Evolutionary conservation across 2,888 invertebrate genomes (phyloP), one percentile per base, ranked within the genome.

Genomic region (Mesorhabditis sp.): DNA sequence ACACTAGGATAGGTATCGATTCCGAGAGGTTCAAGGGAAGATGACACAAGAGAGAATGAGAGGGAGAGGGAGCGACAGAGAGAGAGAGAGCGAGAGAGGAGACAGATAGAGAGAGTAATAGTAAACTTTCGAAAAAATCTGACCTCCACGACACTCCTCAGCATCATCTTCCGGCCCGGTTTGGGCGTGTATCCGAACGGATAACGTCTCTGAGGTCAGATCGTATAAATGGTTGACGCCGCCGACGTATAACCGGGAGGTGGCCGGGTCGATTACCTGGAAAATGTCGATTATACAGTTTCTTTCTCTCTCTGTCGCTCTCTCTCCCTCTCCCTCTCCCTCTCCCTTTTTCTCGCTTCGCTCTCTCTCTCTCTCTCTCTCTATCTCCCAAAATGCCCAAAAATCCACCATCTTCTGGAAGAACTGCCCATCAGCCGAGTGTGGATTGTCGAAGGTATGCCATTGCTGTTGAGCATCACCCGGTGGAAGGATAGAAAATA

Each of bases 141-240:
- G 10, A 67, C 63, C n/a, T 82, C 83, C 80, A 61, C 77, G 70
- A 71, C 83, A 82, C 28, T 78, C 70, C 65, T 74, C 72, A 42
- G 81, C 79, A 70, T 82, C 82, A 28, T 80, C 77, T 42, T 75
- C 70, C 2, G 83, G 83, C 13, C 84, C 83, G 4, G 82, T 82
- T 28, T 74, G 67, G 10, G 79, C 79, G 44, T 80, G 78, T 66
- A 76, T 75, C 62, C 80, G 71, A 7, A 82, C 73, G 7, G 76
- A 69, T 62, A 84, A 70, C 67, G 79, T 78, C 67, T 70, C 75
- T 6, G 81, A 76, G 15, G 71, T 73, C 62, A 84, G 68, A 66
- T 84, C 84, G 73, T 82, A 84, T n/a, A 84, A 74, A 65, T 80
- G 79, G 68, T 84, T 82, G 61, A 84, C 81, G 44, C 78, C 84